Base-by-base conservation (phyloP, 2,113 vertebrate genomes). In the Synodontis membranacea region DNA sequence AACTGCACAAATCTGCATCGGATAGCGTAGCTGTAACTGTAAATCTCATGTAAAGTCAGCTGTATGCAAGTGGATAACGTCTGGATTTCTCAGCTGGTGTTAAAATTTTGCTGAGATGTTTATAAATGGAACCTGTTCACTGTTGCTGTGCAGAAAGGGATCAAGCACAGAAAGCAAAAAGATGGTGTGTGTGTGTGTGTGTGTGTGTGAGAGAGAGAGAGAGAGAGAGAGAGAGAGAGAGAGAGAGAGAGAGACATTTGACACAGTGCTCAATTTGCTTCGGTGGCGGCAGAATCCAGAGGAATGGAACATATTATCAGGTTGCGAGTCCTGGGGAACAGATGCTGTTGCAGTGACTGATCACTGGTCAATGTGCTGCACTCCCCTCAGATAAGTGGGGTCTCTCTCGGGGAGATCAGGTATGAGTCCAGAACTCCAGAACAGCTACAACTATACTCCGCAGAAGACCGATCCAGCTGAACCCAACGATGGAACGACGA, bases 241-340 rank as follows among this genome's bases (percentile, higher is more conserved):
- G 34, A 64, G 11, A 64, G 11, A 64, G 9, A 60, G 2, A 60
- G 4, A 42, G 11, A 58, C 37, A 75, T 75, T 60, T 84, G 83
- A 75, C 28, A 42, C 50, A 84, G 68, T 70, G 50, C 54, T 84
- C 42, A 46, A 78, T 85, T 48, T 79, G 56, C 3, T 14, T 39
- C 31, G 5, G 72, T 25, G 80, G 84, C 58, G 52, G 58, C 60
- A n/a, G 60, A 85, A 85, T 56, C 42, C 56, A 60, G 39, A 76
- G 52, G 28, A 62, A 19, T 31, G 52, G 9, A 58, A 60, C 54
- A 14, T 75, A 75, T 84, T 72, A 84, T 56, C 17, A 62, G 9
- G n/a, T 62, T 23, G 25, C 31, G 11, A 84, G 44, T 84, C 37
- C 64, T n/a, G 37, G 48, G 66, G 46, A 54, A 85, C 42, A 78